These are phyloP conservation scores for Andrena bucephala DNA, from an alignment of 2,888 invertebrate species.

Conservation along the genomic window DNA sequence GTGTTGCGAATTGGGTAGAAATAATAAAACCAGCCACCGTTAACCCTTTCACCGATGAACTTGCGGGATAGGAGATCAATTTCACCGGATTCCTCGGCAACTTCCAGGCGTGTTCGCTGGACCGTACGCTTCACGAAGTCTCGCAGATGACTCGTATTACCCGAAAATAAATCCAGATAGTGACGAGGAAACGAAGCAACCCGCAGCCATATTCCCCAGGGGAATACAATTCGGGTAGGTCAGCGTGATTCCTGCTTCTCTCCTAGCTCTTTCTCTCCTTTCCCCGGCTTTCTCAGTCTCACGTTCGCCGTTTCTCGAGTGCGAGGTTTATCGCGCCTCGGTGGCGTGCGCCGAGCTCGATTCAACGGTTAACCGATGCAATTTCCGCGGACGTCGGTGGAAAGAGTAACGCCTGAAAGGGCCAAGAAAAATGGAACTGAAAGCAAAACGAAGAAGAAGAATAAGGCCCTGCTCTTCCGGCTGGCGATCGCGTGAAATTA, in stretches of 20 bases:
- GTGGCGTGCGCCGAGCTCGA: constrained; percentile 51
- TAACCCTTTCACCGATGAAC: background rate
- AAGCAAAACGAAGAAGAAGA: constrained; percentile 9
- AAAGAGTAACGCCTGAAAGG: constrained; percentile 48
- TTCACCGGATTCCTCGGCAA: background rate
- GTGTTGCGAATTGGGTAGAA: background rate
- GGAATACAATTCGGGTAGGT: constrained; percentile 41
- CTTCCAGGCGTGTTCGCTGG: background rate
- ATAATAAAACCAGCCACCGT: background rate
- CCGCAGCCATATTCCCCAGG: background rate
- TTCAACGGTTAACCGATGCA: constrained; percentile 61
- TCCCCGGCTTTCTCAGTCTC: no score
- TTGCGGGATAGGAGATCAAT: background rate
- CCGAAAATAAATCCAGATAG: constrained; percentile 37
- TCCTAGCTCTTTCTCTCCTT: constrained; percentile 18
- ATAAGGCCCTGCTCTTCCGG: background rate
- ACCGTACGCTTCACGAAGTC: constrained; percentile 12
- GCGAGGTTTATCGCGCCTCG: constrained; percentile 51
- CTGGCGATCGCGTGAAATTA: constrained; percentile 34
- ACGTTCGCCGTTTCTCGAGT: constrained; percentile 3
- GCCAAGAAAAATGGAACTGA: constrained; percentile 44
- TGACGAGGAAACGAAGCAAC: constrained; percentile 37
- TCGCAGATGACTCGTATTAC: constrained; percentile 13
- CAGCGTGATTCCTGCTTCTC: constrained; percentile 45
- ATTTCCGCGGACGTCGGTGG: constrained; percentile 60